Percentiles rank a stretch among this genome's conserved stretches.
These are phyloP conservation scores for Lepidocolaptes lacrymiger DNA, from an alignment of 2,797 vertebrate species.

Conservation along the genomic window DNA sequence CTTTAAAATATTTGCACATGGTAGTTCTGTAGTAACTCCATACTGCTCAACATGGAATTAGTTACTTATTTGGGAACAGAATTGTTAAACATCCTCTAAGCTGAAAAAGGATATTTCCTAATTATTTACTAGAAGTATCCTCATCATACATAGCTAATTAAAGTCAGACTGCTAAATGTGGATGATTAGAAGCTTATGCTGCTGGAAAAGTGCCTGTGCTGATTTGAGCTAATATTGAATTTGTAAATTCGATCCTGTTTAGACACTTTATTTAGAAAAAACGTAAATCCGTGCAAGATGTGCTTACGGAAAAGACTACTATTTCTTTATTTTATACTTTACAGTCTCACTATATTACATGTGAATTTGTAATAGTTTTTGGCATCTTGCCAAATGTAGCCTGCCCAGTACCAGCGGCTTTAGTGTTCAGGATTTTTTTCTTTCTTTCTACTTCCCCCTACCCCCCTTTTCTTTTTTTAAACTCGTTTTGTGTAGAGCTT, in stretches of 20 bases:
- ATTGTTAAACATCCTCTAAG: slow-evolving; percentile 5
- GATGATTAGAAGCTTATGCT: slow-evolving; percentile 31
- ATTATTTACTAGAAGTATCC: slow-evolving; percentile 22
- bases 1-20: neutral
- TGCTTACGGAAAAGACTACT: neutral
- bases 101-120: neutral
- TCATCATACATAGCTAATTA: neutral
- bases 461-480: neutral
- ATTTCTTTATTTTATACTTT: neutral
- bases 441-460: neutral
- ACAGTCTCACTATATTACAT: neutral
- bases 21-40: neutral
- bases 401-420: neutral
- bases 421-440: neutral
- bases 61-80: slow-evolving; percentile 23
- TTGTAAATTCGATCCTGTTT: neutral
- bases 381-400: neutral
- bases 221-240: neutral
- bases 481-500: neutral
- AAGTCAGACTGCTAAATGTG: neutral
- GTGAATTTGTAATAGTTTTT: neutral
- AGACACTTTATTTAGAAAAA: slow-evolving; percentile 5
- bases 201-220: slow-evolving; percentile 10
- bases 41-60: neutral
- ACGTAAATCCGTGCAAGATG: neutral